Conservation (phyloP, 2,888 invertebrate species). For the Philopedon plagiatum region DNA sequence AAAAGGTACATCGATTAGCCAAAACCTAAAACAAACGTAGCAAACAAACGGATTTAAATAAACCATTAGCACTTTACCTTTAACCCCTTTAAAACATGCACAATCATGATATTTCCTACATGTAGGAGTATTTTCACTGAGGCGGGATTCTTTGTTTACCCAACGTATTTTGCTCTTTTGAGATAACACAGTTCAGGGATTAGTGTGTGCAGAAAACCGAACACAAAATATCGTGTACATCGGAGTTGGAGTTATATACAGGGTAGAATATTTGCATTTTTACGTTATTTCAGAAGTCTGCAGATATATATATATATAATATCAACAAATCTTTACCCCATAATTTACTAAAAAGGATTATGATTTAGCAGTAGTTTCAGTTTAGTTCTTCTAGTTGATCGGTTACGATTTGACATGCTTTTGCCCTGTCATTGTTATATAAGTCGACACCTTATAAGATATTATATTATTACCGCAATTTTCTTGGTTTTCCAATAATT, state of each 20-base stretch:
- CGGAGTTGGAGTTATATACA: background rate
- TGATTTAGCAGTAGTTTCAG: too few species aligned
- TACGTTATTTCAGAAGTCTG: too few species aligned
- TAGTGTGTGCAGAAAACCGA: constrained; percentile 29
- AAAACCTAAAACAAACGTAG: constrained; percentile 1
- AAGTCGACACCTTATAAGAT: too few species aligned
- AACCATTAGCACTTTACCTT: constrained; percentile 10
- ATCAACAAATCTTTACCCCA: too few species aligned
- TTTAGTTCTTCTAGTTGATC: too few species aligned
- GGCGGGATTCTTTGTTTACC: constrained; percentile 22
- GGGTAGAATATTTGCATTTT: background rate
- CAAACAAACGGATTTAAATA: constrained; percentile 29
- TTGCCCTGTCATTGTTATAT: too few species aligned
- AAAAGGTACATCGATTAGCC: background rate
- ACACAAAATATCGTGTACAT: background rate
- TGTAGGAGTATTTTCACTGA: constrained; percentile 22
- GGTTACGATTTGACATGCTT: too few species aligned
- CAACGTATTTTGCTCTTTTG: constrained; percentile 29
- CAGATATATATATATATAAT: too few species aligned
- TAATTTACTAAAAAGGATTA: too few species aligned
- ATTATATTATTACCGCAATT: too few species aligned
- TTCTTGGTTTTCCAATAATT: too few species aligned
- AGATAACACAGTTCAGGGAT: constrained; percentile 28
- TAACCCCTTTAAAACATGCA: constrained; percentile 29
- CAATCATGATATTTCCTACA: constrained; percentile 31